Percentiles rank a stretch among this genome's conserved stretches.
These are phyloP conservation scores for Aphrophora alni DNA, from an alignment of 2,888 invertebrate species.

Conservation along the genomic window DNA sequence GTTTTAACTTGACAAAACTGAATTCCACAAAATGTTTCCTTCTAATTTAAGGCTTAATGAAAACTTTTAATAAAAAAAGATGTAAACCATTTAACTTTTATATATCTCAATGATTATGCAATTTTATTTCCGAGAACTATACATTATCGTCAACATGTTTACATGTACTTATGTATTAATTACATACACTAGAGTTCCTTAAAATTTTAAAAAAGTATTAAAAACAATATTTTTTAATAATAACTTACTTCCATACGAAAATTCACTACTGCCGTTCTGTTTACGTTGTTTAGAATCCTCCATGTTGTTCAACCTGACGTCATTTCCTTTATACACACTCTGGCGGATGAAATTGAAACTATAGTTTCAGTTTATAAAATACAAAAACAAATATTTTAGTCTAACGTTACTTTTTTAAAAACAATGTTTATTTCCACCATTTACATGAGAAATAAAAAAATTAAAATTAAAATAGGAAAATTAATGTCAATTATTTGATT, in stretches of 20 bases:
- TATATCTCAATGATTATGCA: neutral
- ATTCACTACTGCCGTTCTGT: neutral
- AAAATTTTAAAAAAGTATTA: neutral
- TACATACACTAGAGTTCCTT: neutral
- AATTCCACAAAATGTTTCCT: too few species aligned
- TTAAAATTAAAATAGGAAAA: too few species aligned
- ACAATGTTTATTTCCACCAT: too few species aligned
- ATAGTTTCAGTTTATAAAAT: too few species aligned
- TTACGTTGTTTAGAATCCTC: constrained; percentile 2
- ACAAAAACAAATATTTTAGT: too few species aligned
- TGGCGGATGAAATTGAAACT: neutral
- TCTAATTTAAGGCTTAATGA: too few species aligned
- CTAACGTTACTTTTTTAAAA: too few species aligned
- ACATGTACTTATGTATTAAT: neutral
- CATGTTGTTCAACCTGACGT: constrained; percentile 1
- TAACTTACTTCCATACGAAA: constrained; percentile 5
- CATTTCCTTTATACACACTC: neutral
- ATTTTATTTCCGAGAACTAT: neutral
- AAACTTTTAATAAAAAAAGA: too few species aligned
- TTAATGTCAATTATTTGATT: too few species aligned
- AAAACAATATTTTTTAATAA: neutral
- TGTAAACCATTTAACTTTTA: neutral
- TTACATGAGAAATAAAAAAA: too few species aligned
- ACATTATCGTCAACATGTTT: neutral
- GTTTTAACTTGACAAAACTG: too few species aligned